These are phyloP conservation scores for Philaenus spumarius DNA, from an alignment of 1,140 invertebrate species.

Conservation along the genomic window DNA sequence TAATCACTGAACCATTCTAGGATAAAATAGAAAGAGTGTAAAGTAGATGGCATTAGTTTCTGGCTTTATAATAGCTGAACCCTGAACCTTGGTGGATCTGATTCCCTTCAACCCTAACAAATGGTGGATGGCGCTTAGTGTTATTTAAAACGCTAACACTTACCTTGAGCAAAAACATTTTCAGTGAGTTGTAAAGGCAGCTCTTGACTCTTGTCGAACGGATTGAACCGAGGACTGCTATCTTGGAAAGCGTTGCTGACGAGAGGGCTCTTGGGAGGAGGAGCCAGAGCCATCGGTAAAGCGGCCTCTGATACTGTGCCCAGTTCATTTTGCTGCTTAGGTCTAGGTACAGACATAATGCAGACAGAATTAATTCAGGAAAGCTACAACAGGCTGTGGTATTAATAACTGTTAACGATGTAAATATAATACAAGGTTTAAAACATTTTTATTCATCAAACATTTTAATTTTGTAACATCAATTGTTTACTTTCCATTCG, in stretches of 20 bases:
- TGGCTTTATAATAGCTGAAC: no score
- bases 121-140: no score
- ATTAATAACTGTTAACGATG: neutral
- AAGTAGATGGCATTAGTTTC: no score
- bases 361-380: neutral
- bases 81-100: no score
- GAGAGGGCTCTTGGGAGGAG: conserved; percentile 21
- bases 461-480: no score
- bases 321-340: conserved; percentile 16
- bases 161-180: conserved; percentile 30
- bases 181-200: conserved; percentile 39
- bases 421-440: neutral
- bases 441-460: no score
- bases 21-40: no score
- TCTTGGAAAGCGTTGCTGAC: conserved; percentile 38
- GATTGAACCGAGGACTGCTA: conserved; percentile 58
- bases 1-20: no score
- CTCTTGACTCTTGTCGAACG: conserved; percentile 67
- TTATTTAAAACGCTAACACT: no score
- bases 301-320: neutral
- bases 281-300: conserved; percentile 11
- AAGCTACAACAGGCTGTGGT: no score
- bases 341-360: conserved; percentile 18
- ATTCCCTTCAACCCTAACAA: no score
- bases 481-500: no score